Conservation (phyloP, 2,888 invertebrate species). For the Anagyrus pseudococci region DNA sequence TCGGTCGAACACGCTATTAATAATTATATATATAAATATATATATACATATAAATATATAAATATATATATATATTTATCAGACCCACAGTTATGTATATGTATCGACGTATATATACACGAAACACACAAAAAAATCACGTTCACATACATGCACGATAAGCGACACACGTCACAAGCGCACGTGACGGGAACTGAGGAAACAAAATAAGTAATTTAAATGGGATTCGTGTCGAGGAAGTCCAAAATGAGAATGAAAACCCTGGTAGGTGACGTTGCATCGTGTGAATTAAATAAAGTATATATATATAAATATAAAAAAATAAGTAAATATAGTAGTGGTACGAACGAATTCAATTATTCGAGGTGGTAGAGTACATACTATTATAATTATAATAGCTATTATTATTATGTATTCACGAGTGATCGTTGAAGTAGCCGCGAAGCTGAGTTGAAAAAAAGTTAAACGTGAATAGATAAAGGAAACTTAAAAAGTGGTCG, state of each 20-base stretch:
- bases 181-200: slow-evolving; percentile 28
- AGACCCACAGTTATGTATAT: slow-evolving; percentile 2
- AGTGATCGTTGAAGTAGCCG: neutral
- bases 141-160: neutral
- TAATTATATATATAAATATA: slow-evolving; percentile 21
- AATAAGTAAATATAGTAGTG: slow-evolving; percentile 25
- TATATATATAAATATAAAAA: slow-evolving; percentile 13
- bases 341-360: slow-evolving; percentile 26
- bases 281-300: slow-evolving; percentile 22
- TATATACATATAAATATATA: neutral
- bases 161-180: slow-evolving; percentile 14
- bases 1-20: slow-evolving; percentile 20
- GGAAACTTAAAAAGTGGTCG: slow-evolving; percentile 6
- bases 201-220: slow-evolving; percentile 14
- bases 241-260: slow-evolving; percentile 20
- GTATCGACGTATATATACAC: neutral
- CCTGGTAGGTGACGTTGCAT: slow-evolving; percentile 13
- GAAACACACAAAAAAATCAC: neutral
- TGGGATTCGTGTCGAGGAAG: slow-evolving; percentile 15
- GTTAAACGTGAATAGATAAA: too few species aligned
- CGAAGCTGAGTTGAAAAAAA: slow-evolving; percentile 1
- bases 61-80: neutral
- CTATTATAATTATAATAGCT: slow-evolving; percentile 8
- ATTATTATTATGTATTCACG: slow-evolving; percentile 12
- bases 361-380: slow-evolving; percentile 18